These are phyloP conservation scores for Sclerurus mexicanus DNA, from an alignment of 2,113 vertebrate species.

Conservation along the genomic window DNA sequence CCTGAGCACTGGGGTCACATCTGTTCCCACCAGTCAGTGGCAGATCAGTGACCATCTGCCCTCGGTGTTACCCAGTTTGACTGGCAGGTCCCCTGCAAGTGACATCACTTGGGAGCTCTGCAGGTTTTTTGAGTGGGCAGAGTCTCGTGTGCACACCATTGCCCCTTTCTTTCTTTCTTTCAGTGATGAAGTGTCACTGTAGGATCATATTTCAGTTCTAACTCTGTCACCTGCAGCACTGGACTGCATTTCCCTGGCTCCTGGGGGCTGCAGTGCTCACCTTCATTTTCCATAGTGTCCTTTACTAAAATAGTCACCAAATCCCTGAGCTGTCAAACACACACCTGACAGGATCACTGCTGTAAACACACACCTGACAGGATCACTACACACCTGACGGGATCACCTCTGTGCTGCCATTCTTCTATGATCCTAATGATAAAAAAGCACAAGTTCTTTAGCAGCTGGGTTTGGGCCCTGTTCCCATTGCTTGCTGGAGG, in stretches of 20 bases:
- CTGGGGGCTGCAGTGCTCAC: background rate
- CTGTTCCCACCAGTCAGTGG: background rate
- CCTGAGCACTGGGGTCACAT: background rate
- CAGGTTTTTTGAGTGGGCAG: background rate
- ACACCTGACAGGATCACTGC: background rate
- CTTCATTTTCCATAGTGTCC: background rate
- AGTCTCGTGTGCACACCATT: background rate
- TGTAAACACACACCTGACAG: too few relatives aligned
- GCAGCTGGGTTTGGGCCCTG: background rate
- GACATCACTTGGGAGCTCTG: background rate
- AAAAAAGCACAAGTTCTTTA: background rate
- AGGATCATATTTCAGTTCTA: background rate
- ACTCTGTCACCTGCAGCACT: background rate
- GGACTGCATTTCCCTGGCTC: background rate
- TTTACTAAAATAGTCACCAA: background rate
- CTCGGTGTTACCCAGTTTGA: too few relatives aligned
- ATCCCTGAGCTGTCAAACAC: background rate
- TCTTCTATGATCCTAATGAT: background rate
- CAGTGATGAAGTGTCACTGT: background rate
- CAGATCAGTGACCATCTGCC: background rate
- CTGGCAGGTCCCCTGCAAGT: background rate
- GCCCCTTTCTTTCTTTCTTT: background rate
- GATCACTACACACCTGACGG: too few relatives aligned
- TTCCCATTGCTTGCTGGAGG: background rate
- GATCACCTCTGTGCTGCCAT: background rate